phyloP scores from a whole-genome alignment of 1,140 invertebrate genomes.

The Aphis gossypii region DNA sequence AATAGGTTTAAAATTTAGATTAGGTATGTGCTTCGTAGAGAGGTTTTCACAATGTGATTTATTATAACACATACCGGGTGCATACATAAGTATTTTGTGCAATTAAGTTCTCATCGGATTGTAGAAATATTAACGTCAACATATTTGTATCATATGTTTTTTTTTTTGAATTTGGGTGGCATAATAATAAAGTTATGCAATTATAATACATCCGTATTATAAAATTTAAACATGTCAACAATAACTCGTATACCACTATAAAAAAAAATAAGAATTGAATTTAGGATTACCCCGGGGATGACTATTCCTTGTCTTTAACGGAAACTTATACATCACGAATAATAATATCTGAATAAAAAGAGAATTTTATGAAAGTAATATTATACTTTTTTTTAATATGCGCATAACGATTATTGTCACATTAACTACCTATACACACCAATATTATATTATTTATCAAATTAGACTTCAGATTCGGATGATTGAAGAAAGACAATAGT shows the following conservation, averaged over 20 bases:
- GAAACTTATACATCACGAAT: not conserved
- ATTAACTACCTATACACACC: not conserved
- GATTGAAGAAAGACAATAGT: not conserved
- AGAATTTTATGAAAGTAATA: not conserved
- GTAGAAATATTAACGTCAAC: not conserved
- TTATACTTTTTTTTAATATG: not conserved
- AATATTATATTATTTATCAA: not conserved
- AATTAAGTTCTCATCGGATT: not conserved
- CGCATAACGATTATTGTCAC: not conserved
- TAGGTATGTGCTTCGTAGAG: not conserved
- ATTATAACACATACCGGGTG: not conserved
- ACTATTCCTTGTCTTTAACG: not conserved
- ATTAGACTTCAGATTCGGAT: not conserved
- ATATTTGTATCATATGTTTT: not conserved
- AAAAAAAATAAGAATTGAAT: not conserved
- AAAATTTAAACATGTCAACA: constrained; percentile 12
- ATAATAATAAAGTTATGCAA: not conserved
- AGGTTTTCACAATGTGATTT: not conserved
- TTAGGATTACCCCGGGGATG: not conserved
- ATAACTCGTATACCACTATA: not conserved
- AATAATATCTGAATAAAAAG: not conserved
- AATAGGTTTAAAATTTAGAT: not conserved
- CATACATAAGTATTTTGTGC: not conserved
- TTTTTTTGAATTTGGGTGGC: not conserved
- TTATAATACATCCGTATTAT: not conserved